Evolutionary conservation across 1,140 invertebrate species (phyloP).

Genomic region (Apis cerana): DNA sequence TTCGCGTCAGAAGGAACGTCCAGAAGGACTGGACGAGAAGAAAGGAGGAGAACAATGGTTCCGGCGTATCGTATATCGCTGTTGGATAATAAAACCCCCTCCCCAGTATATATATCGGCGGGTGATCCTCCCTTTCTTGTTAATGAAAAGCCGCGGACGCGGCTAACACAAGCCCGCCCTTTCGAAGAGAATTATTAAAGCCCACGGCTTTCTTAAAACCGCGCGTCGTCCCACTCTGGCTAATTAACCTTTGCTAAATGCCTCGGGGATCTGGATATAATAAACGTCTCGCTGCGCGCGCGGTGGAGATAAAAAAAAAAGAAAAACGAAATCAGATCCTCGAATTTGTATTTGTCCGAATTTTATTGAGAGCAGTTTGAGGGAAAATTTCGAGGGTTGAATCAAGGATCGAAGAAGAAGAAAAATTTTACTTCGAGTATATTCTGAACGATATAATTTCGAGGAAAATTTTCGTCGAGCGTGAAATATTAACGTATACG

Average conservation of each 20-base stretch:
- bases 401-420: no score
- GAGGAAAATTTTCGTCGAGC: no score
- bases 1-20: no score
- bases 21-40: no score
- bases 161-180: not conserved
- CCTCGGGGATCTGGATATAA: constrained; percentile 12
- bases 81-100: constrained; percentile 29
- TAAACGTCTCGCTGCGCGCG: not conserved
- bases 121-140: constrained; percentile 36
- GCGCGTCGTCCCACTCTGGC: constrained; percentile 22
- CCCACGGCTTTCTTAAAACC: not conserved
- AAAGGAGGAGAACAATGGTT: constrained; percentile 15
- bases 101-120: constrained; percentile 31
- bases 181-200: constrained; percentile 26
- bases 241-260: constrained; percentile 37
- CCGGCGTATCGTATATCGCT: constrained; percentile 4
- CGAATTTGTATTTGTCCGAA: no score
- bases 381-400: no score
- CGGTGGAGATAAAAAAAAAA: not conserved
- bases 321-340: not conserved
- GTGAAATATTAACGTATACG: no score
- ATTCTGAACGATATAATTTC: no score
- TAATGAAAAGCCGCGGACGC: constrained; percentile 34
- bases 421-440: no score
- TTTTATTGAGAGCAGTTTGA: no score